These are phyloP conservation scores for Antrozous pallidus DNA, from an alignment of 2,797 vertebrate species.

Conservation along the genomic window DNA sequence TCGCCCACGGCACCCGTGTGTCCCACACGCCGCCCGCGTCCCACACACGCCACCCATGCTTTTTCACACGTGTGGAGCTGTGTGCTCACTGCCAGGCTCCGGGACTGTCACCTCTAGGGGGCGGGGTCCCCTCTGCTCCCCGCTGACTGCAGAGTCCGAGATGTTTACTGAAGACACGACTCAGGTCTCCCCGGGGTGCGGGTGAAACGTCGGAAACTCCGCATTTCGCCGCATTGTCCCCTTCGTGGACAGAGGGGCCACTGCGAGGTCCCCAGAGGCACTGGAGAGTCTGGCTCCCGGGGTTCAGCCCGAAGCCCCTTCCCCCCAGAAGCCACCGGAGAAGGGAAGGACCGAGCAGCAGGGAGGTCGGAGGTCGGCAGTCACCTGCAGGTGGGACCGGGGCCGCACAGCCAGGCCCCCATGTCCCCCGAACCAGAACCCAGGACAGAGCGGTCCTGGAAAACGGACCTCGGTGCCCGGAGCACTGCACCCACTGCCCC, in stretches of 20 bases:
- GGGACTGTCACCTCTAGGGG: neutral
- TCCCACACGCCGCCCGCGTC: neutral
- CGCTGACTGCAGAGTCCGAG: neutral
- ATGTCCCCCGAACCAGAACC: neutral
- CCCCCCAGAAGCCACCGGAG: neutral
- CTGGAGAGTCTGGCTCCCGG: neutral
- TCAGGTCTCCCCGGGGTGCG: neutral
- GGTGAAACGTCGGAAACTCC: neutral
- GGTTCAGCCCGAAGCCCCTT: neutral
- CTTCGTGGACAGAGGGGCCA: neutral
- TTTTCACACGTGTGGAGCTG: neutral
- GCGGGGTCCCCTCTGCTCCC: neutral
- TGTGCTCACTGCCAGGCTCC: neutral
- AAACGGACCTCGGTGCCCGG: neutral
- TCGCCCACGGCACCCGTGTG: neutral
- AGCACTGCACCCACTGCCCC: neutral
- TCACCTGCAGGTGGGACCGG: neutral
- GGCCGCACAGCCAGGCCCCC: neutral
- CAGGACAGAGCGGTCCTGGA: neutral
- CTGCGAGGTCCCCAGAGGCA: neutral
- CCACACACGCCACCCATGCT: neutral
- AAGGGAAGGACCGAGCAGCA: neutral
- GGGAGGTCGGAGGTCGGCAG: neutral
- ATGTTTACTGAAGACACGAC: neutral
- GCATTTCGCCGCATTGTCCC: neutral